Conservation (phyloP, 2,888 invertebrate genomes). For the Stegophylla sp. region DNA sequence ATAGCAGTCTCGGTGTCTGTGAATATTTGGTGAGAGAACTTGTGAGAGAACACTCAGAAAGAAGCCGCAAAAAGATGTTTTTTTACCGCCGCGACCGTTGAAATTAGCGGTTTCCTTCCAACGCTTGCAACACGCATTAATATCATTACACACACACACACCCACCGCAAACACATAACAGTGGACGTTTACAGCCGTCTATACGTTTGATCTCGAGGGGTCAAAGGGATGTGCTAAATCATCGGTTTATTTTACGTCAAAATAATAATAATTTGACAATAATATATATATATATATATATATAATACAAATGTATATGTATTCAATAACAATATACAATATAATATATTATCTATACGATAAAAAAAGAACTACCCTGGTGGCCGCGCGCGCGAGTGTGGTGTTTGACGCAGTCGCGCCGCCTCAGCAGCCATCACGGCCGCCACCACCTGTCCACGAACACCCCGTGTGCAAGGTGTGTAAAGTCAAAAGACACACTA, state of each 20-base stretch:
- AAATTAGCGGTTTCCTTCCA: slow-evolving; percentile 32
- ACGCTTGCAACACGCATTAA: neutral
- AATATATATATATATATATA: neutral
- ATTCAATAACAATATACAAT: too few species aligned
- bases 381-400: neutral
- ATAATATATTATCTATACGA: too few species aligned
- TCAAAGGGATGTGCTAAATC: slow-evolving; percentile 53
- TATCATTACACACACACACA: neutral
- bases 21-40: neutral
- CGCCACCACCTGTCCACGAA: slow-evolving; percentile 42
- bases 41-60: neutral
- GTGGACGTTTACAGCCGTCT: neutral
- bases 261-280: slow-evolving; percentile 55
- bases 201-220: slow-evolving; percentile 11
- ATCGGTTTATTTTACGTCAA: slow-evolving; percentile 56
- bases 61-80: neutral
- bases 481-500: slow-evolving; percentile 59
- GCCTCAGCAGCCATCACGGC: neutral
- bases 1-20: neutral
- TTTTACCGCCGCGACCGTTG: neutral
- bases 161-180: neutral
- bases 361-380: slow-evolving; percentile 39
- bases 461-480: slow-evolving; percentile 36
- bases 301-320: neutral
- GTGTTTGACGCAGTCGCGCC: neutral